These are phyloP conservation scores for Ammodytes marinus DNA, from an alignment of 2,113 vertebrate species.

Conservation along the genomic window DNA sequence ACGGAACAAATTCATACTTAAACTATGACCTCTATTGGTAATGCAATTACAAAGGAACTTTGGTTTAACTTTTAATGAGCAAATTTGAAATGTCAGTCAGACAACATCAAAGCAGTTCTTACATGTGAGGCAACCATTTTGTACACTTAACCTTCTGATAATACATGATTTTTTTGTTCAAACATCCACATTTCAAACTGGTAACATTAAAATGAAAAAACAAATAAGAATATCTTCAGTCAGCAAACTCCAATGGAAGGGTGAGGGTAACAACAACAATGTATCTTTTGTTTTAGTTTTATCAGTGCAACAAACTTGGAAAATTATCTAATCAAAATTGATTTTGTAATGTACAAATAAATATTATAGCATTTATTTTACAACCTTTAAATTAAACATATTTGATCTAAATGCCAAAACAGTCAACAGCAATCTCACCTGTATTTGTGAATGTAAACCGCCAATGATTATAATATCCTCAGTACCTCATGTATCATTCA, in stretches of 20 bases:
- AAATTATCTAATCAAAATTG: neutral
- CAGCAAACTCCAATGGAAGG: neutral
- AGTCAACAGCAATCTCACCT: conserved; percentile 76
- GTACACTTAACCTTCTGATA: neutral
- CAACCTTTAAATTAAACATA: neutral
- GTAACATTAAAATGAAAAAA: neutral
- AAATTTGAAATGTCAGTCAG: neutral
- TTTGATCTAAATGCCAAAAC: neutral
- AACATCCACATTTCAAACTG: neutral
- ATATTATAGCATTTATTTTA: neutral
- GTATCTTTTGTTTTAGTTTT: neutral
- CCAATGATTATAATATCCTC: conserved; percentile 56
- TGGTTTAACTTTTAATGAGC: conserved; percentile 20
- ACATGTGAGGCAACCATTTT: neutral
- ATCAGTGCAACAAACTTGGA: neutral
- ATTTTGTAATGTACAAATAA: neutral
- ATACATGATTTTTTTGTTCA: neutral
- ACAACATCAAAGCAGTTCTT: neutral
- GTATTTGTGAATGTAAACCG: conserved; percentile 52
- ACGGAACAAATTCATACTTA: conserved; percentile 48
- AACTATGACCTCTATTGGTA: conserved; percentile 34
- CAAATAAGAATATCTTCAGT: neutral
- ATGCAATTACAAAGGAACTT: conserved; percentile 49
- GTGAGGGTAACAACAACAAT: neutral
- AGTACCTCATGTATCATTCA: conserved; percentile 65